Percentiles rank a stretch among this genome's conserved stretches.
Conservation (phyloP, 2,113 vertebrate genomes). For the Meriones unguiculatus region DNA sequence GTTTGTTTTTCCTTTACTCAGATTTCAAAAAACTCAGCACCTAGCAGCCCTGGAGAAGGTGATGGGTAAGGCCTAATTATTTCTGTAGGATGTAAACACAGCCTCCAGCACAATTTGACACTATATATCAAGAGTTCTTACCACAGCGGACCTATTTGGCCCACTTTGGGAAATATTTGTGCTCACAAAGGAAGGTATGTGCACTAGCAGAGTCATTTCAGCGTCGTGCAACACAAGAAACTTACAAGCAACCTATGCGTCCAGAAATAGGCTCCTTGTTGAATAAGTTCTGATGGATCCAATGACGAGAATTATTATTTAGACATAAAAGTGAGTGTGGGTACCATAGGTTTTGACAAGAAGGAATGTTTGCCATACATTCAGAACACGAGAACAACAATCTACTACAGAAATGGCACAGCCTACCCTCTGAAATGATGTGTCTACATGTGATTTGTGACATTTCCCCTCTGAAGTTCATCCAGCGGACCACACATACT, state of each 20-base stretch:
- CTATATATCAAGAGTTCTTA: neutral
- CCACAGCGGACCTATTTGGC: neutral
- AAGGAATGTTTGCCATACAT: neutral
- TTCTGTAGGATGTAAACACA: neutral
- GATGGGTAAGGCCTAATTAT: neutral
- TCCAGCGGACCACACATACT: conserved; percentile 79
- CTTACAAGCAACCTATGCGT: neutral
- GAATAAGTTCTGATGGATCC: conserved; percentile 25
- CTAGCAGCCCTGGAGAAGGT: neutral
- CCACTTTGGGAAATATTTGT: neutral
- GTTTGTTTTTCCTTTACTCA: neutral
- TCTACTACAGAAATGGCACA: neutral
- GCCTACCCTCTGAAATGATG: conserved; percentile 29
- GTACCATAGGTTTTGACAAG: conserved; percentile 24
- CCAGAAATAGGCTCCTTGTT: neutral
- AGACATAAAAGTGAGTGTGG: conserved; percentile 2
- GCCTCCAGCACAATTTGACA: neutral
- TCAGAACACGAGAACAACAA: neutral
- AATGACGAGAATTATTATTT: neutral
- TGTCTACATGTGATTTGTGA: conserved; percentile 17
- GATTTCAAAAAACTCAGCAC: conserved; percentile 29
- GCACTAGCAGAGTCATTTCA: neutral
- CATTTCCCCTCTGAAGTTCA: conserved; percentile 69
- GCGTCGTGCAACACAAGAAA: neutral
- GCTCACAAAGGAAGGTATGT: neutral